These are phyloP conservation scores for Stramonita haemastoma DNA, from an alignment of 2,888 invertebrate genomes.

Conservation along the genomic window DNA sequence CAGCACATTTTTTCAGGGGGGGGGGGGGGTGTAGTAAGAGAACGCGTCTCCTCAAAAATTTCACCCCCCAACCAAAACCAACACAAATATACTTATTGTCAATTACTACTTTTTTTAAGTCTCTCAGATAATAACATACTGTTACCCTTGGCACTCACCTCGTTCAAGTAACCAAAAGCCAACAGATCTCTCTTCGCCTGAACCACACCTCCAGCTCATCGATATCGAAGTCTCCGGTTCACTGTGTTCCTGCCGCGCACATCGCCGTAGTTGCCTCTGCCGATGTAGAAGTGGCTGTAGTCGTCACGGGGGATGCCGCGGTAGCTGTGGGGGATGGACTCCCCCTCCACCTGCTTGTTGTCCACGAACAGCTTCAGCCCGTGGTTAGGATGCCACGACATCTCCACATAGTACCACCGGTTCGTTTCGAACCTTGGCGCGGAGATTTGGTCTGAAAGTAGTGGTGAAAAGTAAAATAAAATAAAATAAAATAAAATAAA, in stretches of 20 bases:
- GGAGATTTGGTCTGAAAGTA: slow-evolving; percentile 43
- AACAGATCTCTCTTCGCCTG: slow-evolving; percentile 63
- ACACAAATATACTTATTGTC: too few species aligned
- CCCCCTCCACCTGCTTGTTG: slow-evolving; percentile 55
- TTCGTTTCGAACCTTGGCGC: slow-evolving; percentile 55
- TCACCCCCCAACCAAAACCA: too few species aligned
- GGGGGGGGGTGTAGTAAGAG: too few species aligned
- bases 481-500: neutral
- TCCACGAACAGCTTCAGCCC: slow-evolving; percentile 68
- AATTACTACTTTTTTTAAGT: too few species aligned
- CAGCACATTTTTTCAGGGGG: too few species aligned
- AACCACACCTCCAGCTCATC: slow-evolving; percentile 74
- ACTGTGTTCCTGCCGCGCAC: slow-evolving; percentile 53
- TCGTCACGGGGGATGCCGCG: neutral
- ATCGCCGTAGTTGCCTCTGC: slow-evolving; percentile 66
- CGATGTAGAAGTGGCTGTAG: slow-evolving; percentile 60
- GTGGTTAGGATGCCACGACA: slow-evolving; percentile 70
- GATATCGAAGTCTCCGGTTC: slow-evolving; percentile 61
- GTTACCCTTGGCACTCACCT: slow-evolving; percentile 67
- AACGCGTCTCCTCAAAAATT: too few species aligned
- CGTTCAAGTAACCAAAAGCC: slow-evolving; percentile 68
- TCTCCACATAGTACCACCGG: slow-evolving; percentile 73
- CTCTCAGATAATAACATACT: too few species aligned
- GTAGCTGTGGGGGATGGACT: slow-evolving; percentile 3
- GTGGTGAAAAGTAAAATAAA: neutral